Evolutionary conservation across 2,888 invertebrate species (phyloP), one percentile per base, ranked within the genome.

Genomic region (Drosophila anomalata): DNA sequence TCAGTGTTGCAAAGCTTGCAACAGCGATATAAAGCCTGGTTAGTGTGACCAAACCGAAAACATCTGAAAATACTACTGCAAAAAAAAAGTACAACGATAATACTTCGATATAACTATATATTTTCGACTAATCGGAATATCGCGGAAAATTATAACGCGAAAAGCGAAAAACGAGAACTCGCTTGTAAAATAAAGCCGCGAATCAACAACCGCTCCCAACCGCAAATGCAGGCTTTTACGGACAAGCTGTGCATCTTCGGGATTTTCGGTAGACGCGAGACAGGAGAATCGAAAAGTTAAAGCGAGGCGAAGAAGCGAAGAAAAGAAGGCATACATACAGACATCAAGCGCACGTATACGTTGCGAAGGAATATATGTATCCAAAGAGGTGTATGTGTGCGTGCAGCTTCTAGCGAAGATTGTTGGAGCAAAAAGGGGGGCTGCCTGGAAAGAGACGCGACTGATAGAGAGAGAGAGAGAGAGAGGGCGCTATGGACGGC

Each of bases 281-380:
- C 41, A 33, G 44, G 17, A 44, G 46, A 46, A 65, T 46, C 42
- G 4, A 66, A 24, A 29, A 66, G 39, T 55, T 39, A 33, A 31
- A 56, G 68, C 63, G 33, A 41, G 65, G 65, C 46, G 46, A 53
- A 29, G 22, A 59, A 20, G 24, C 14, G 33, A 55, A 48, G 56
- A 56, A 86, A 87, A 82, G 75, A 78, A 73, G 87, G 79, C 85
- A 78, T 79, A 81, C 76, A 79, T 75, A 75, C 83, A 79, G 70
- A 81, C 79, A 75, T 48, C 31, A 48, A 56, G 78, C 39, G 67
- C 56, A 53, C 54, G 53, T 51, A 74, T 78, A 77, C 79, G 85
- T 70, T 78, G 69, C 74, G 63, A 72, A 79, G 80, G 70, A 85
- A 86, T 80, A 85, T 80, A 80, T 80, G 79, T 86, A 80, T 79